Conservation (phyloP, 2,888 invertebrate genomes). For the Saturnia pavonia region DNA sequence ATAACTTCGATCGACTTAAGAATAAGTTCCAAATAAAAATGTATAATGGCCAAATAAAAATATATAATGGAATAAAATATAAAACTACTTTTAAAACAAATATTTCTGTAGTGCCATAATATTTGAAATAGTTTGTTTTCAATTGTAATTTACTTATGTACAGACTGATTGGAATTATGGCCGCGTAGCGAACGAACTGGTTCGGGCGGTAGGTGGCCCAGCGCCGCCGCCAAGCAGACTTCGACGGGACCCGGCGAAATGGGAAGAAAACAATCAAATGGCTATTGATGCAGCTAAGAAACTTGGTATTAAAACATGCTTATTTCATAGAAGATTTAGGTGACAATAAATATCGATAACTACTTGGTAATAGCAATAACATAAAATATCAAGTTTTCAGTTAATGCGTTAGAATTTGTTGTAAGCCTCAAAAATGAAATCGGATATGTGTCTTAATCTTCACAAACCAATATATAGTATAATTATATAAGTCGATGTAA, state of each 20-base stretch:
- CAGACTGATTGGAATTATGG: constrained; percentile 99
- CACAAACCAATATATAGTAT: no score
- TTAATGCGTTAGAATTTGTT: no score
- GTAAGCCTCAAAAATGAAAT: no score
- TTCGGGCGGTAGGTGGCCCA: constrained; percentile 93
- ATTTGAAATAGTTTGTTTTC: background rate
- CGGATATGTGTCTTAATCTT: no score
- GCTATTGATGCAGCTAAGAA: constrained; percentile 88
- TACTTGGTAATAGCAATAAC: background rate
- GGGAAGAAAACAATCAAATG: constrained; percentile 91
- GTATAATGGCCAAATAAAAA: no score
- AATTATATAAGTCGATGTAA: no score
- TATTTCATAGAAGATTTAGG: background rate
- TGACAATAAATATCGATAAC: background rate
- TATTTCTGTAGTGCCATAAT: background rate
- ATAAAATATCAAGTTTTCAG: background rate
- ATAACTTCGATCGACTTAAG: no score
- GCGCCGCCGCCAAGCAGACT: constrained; percentile 91
- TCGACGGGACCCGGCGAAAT: constrained; percentile 87
- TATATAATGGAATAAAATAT: no score
- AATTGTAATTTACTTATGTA: constrained; percentile 18
- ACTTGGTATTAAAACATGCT: constrained; percentile 69
- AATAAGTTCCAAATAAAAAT: no score
- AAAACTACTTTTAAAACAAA: no score
- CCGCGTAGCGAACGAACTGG: constrained; percentile 91